Evolutionary conservation across 30 jellyfish, hydroid and myxozoan species (phyloP), one percentile per base, ranked within the genome.

Genomic region (Pseudorhiza aurosa): DNA sequence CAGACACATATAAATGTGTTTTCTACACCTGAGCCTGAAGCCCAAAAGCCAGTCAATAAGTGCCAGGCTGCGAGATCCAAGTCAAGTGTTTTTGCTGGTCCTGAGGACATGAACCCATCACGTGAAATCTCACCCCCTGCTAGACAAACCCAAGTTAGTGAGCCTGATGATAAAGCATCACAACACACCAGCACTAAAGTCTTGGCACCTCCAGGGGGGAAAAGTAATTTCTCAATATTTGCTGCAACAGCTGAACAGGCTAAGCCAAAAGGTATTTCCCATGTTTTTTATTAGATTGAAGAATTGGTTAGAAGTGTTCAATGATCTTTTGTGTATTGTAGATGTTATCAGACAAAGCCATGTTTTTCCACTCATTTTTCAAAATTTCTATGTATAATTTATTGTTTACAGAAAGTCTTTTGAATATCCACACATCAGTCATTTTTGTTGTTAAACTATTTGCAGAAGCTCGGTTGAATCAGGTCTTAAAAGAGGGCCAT

Each of bases 51-150:
- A 24, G 51, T 84, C 64, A 84, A 84, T 50, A 84, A 84, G 31
- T 84, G 95, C 53, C 95, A 84, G 28, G 88, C 58, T 33, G 83
- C 75, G 7, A 71, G 95, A 43, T n/a, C 63, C 33, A 72, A 64
- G 59, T 84, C 95, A 58, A 55, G 88, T 50, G 95, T 84, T 2
- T 84, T 84, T 84, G 57, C 95, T 46, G 95, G 88, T 3, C 95
- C 95, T 18, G 82, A 14, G 2, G 91, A 80, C 10, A 64, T 64
- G 76, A 80, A 80, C 43, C 91, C 91, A 0, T 80, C 91, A 4
- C 91, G 91, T 32, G 88, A 76, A 2, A 60, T 21, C 31, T 28
- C 76, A 22, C 68, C 77, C 12, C 63, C 84, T 44, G 77, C 72
- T 1, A 51, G 74, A 42, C 83, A 80, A 65, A 57, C 91, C 1